phyloP scores from a whole-genome alignment of 2,113 vertebrate species.

The Phrynosoma platyrhinos region DNA sequence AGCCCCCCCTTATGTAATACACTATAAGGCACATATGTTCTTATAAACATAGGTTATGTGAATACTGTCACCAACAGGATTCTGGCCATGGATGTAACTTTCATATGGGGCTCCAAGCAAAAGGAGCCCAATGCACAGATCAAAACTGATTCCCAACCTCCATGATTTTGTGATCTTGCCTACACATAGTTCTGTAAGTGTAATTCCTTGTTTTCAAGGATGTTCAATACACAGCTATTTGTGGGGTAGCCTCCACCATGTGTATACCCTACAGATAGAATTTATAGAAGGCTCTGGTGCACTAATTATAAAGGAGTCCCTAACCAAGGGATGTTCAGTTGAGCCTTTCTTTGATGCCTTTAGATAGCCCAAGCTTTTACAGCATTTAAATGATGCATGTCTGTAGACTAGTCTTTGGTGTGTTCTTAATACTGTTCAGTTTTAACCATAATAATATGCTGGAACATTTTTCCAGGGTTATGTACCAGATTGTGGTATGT shows the following conservation, averaged over 20 bases:
- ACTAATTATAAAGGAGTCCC: neutral
- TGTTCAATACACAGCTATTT: neutral
- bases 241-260: no score
- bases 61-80: no score
- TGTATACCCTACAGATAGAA: neutral
- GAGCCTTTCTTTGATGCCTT: neutral
- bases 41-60: no score
- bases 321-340: neutral
- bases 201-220: neutral
- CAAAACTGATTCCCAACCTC: neutral
- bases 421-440: neutral
- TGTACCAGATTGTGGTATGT: neutral
- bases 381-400: neutral
- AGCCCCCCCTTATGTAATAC: neutral
- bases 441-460: neutral
- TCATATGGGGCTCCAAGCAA: rapidly evolving
- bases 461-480: neutral
- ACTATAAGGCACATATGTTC: no score
- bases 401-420: no score
- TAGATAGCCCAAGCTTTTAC: neutral
- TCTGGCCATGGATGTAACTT: no score
- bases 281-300: neutral
- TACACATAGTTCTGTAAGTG: neutral
- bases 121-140: neutral
- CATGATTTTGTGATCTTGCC: neutral